Base-by-base conservation (phyloP, 2,797 vertebrate genomes). In the Myotis daubentonii region DNA sequence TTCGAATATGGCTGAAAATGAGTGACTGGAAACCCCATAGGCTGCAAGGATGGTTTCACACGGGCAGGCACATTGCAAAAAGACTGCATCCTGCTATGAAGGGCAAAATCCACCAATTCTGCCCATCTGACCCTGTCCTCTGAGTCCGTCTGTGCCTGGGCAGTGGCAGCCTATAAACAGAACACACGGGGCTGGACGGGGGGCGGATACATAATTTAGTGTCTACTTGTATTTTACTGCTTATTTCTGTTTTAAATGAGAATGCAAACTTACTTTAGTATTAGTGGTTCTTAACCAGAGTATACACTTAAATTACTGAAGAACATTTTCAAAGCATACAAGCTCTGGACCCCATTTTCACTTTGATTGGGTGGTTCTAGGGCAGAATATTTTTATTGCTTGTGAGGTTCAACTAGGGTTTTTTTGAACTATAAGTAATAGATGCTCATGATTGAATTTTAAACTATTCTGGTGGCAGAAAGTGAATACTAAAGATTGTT, bases 381-480 rank as follows among this genome's bases (percentile, higher is more conserved):
- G 44, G 28, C 13, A 74, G 38, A 68, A 57, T 88, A 44, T 16
- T 65, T 76, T 55, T 91, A 38, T n/a, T 86, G 74, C 36, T 75
- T 90, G 30, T 82, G 51, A 55, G 44, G n/a, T 86, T 91, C n/a
- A 51, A 0, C 81, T 88, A 62, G 3, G 10, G 20, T 3, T 44
- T 72, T 74, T 92, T 57, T 65, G 22, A 80, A 57, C 57, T 89
- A 4, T 57, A 28, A n/a, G 15, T 53, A 60, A 20, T 65, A 62
- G 47, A 74, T 83, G 75, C 33, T 78, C 38, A 51, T 95, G 30
- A 36, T 79, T 65, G 1, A n/a, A 25, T 76, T 80, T 30, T 90
- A 90, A 81, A 70, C n/a, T 83, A 22, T 83, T 4, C 12, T 71
- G 51, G 81, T 93, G 33, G 25, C 51, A 95, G 70, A 93, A 87